These are phyloP conservation scores for Halcyon leucocephala DNA, from an alignment of 2,797 vertebrate species.

Conservation along the genomic window DNA sequence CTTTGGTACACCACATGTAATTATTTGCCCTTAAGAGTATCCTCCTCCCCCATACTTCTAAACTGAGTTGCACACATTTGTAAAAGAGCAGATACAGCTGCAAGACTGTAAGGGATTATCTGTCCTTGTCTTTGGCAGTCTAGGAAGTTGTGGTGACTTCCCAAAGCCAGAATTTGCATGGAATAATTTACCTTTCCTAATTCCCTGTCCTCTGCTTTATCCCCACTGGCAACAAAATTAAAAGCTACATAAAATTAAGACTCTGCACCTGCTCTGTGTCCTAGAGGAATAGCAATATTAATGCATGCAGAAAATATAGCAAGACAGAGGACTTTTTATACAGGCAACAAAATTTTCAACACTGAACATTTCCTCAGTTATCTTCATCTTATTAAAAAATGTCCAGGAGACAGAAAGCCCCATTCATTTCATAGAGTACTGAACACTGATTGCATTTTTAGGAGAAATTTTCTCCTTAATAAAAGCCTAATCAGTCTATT, in stretches of 20 bases:
- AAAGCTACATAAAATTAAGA: slow-evolving; percentile 44
- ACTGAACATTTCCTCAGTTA: slow-evolving; percentile 25
- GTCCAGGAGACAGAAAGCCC: slow-evolving; percentile 20
- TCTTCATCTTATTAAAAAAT: slow-evolving; percentile 45
- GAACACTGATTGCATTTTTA: slow-evolving; percentile 27
- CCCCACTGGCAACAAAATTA: slow-evolving; percentile 31
- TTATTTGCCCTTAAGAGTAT: not conserved
- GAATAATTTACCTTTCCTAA: slow-evolving; percentile 15
- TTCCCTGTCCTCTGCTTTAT: slow-evolving; percentile 21
- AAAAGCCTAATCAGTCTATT: slow-evolving; percentile 6
- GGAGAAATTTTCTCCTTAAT: slow-evolving; percentile 24
- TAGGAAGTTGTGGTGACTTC: slow-evolving; percentile 34
- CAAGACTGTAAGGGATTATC: slow-evolving; percentile 4
- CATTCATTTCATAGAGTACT: slow-evolving; percentile 19
- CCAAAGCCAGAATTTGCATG: slow-evolving; percentile 16
- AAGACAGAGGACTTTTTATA: slow-evolving; percentile 41
- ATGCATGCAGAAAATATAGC: not conserved
- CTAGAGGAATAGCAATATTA: slow-evolving; percentile 34
- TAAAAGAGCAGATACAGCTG: slow-evolving; percentile 9
- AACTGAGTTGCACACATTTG: not conserved
- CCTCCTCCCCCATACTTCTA: not conserved
- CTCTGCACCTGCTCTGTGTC: slow-evolving; percentile 55
- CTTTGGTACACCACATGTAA: not conserved
- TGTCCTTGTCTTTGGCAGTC: not conserved
- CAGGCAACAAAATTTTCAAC: slow-evolving; percentile 38